A percentile compares a stretch with the other conserved stretches of the same genome.
Evolutionary conservation across 2,797 vertebrate species (phyloP).

Genomic region (Sebastes steindachneri): DNA sequence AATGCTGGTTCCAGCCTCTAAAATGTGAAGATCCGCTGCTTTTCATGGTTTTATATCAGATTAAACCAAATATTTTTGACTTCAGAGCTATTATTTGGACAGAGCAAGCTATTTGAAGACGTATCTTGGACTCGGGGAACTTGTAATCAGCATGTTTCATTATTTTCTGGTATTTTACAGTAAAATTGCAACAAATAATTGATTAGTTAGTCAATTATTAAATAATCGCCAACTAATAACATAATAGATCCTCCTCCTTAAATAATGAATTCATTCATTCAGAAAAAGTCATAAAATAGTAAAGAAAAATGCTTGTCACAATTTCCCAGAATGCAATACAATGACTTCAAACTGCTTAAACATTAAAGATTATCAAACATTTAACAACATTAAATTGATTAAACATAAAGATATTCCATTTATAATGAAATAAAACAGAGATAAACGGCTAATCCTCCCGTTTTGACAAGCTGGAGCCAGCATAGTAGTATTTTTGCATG

Average conservation of each 20-base stretch:
- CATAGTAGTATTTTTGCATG: neutral
- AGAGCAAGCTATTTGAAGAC: neutral
- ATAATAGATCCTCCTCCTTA: too few relatives aligned
- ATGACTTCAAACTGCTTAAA: neutral
- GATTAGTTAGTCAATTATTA: too few relatives aligned
- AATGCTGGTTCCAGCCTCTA: neutral
- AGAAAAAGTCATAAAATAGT: neutral
- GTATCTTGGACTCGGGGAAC: neutral
- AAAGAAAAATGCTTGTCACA: neutral
- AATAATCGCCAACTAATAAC: too few relatives aligned
- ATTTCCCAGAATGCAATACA: neutral
- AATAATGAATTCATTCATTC: neutral
- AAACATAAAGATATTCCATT: neutral
- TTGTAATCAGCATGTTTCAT: too few relatives aligned
- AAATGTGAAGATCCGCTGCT: too few relatives aligned
- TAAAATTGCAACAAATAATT: too few relatives aligned
- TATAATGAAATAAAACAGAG: neutral
- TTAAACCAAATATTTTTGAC: too few relatives aligned
- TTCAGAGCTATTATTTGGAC: too few relatives aligned
- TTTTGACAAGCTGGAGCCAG: neutral
- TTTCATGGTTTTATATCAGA: too few relatives aligned
- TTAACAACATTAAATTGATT: too few relatives aligned
- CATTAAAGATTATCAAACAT: too few relatives aligned
- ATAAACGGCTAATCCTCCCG: neutral
- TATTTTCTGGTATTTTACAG: neutral